Evolutionary conservation across 1,140 invertebrate species (phyloP), one percentile per base, ranked within the genome.

Genomic region (Potamilus streckersoni): DNA sequence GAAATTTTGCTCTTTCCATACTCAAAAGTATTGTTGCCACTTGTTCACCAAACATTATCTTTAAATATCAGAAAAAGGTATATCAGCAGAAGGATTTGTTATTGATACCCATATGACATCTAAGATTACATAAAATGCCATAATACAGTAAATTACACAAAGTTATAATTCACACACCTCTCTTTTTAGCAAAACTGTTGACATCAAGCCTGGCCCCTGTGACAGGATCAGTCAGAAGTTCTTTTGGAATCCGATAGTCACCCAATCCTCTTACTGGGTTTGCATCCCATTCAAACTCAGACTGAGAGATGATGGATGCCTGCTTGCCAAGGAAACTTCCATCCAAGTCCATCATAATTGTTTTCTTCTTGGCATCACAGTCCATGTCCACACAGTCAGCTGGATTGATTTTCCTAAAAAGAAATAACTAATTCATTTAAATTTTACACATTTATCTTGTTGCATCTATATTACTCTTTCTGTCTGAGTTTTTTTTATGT

Each of bases 301-400:
- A 83, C 31, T 84, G 64, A 17, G 86, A 74, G 12, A 89, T 66
- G 11, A 83, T 71, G 20, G 74, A 64, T 19, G 79, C 80, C 0
- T 57, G 49, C 16, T 38, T 5, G 4, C 75, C 75, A 5, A 82
- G 80, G 11, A 89, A 76, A 14, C 82, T 74, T 0, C 85, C 87
- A 75, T 89, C 88, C n/a, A 62, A 17, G 71, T 88, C 88, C 17
- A 59, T 71, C 0, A 89, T 31, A 27, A 89, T 27, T 38, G 60
- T 69, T 64, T 89, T 89, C 72, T 87, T 87, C 69, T 81, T 60
- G 2, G 64, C 88, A 74, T 89, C 88, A 83, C 88, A 89, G 63
- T 85, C 85, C 88, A 89, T 89, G 74, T 89, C 87, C 11, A 87
- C 85, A 71, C 85, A 87, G 66, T 87, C 86, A 12, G 84, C 70